Evolutionary conservation across 1,140 invertebrate species (phyloP).

Genomic region (Campodea augens): DNA sequence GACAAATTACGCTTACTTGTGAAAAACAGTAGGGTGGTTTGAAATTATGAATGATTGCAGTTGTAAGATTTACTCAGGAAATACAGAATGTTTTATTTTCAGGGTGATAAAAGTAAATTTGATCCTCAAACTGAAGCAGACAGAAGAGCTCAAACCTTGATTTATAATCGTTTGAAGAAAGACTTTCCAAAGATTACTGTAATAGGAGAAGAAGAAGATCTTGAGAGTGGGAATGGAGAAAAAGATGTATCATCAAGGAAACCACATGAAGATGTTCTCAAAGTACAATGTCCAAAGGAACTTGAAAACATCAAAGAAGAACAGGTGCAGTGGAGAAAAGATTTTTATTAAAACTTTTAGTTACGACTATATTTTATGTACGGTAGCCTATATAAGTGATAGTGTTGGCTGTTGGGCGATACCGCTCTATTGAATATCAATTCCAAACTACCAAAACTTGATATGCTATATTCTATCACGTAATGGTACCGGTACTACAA

Average conservation of each 20-base stretch:
- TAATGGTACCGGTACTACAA: no score
- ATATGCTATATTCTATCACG: no score
- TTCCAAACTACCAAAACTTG: background rate
- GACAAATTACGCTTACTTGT: no score
- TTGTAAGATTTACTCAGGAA: no score
- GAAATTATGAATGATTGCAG: no score
- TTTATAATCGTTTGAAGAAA: constrained; percentile 60
- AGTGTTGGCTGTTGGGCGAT: constrained; percentile 26
- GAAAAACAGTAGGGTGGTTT: no score
- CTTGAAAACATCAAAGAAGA: constrained; percentile 37
- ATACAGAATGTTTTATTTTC: no score
- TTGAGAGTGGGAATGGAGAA: constrained; percentile 23
- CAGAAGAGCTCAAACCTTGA: constrained; percentile 77
- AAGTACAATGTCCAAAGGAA: constrained; percentile 43
- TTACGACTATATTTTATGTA: constrained; percentile 2
- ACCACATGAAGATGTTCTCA: constrained; percentile 45
- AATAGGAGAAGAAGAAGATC: constrained; percentile 76
- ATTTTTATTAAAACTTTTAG: constrained; percentile 2
- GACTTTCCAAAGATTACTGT: constrained; percentile 73
- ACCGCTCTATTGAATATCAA: constrained; percentile 27
- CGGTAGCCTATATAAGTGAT: background rate
- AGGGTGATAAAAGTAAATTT: no score
- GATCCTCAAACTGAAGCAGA: constrained; percentile 97
- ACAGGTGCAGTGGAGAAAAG: constrained; percentile 24
- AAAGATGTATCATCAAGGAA: constrained; percentile 38